Evolutionary conservation across 2,113 vertebrate genomes (phyloP).

Genomic region (Platysteira castanea): DNA sequence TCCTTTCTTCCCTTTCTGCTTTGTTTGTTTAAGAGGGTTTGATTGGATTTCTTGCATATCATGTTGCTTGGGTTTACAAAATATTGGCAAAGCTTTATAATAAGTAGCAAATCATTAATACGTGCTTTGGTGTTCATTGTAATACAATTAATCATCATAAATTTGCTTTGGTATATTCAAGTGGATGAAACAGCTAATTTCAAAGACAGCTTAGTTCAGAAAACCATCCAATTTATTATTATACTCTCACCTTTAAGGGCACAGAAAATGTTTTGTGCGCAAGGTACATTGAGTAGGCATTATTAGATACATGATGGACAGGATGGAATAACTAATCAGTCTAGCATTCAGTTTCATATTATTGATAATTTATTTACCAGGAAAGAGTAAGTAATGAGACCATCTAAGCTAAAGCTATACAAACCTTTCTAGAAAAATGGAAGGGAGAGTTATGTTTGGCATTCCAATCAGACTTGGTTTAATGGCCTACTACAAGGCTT

Average conservation of each 20-base stretch:
- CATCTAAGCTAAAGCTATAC: not conserved
- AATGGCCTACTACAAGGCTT: not conserved
- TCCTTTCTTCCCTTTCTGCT: conserved; percentile 27
- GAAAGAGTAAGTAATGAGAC: not conserved
- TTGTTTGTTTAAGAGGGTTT: conserved; percentile 67
- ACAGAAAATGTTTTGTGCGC: not conserved
- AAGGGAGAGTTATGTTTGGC: not conserved
- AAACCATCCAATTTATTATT: conserved; percentile 63
- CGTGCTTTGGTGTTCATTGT: conserved; percentile 65
- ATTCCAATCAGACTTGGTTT: not conserved
- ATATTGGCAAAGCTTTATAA: conserved; percentile 76
- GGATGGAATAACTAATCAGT: not conserved
- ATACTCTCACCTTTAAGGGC: conserved; percentile 60
- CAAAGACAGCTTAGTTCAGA: conserved; percentile 68
- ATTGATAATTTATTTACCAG: not conserved
- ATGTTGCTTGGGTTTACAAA: conserved; percentile 64
- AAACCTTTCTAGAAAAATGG: not conserved
- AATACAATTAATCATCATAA: conserved; percentile 75
- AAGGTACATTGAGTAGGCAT: not conserved
- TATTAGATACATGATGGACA: not conserved
- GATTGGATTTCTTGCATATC: conserved; percentile 70
- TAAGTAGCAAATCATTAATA: conserved; percentile 80
- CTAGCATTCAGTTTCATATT: not conserved
- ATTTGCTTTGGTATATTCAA: conserved; percentile 69
- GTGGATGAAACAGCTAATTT: conserved; percentile 69